Percentiles rank a stretch among this genome's conserved stretches.
These are phyloP conservation scores for Zosterops lateralis DNA, from an alignment of 2,113 vertebrate genomes.

Conservation along the genomic window DNA sequence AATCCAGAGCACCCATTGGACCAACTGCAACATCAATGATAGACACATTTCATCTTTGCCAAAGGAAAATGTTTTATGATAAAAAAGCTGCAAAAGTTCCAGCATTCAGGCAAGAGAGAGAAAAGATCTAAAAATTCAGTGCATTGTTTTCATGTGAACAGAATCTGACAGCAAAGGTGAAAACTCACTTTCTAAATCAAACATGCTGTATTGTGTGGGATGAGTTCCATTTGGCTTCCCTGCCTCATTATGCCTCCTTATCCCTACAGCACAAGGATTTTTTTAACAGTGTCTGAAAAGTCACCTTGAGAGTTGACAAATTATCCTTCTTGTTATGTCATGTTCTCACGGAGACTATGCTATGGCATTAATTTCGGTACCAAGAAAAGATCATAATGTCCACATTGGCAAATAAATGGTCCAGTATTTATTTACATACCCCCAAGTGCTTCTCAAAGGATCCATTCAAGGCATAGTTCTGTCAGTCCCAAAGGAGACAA, in stretches of 20 bases:
- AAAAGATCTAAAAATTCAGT: not conserved
- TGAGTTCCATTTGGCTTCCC: constrained; percentile 32
- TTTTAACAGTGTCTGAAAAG: constrained; percentile 36
- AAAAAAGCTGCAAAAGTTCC: not conserved
- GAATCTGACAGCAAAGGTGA: constrained; percentile 44
- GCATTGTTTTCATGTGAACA: not conserved
- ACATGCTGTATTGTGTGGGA: not conserved
- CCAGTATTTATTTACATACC: constrained; percentile 52
- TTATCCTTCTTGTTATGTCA: constrained; percentile 51
- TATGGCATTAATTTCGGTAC: constrained; percentile 18
- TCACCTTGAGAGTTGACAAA: constrained; percentile 52
- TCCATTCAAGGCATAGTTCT: constrained; percentile 43
- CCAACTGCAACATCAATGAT: not conserved
- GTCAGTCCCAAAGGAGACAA: constrained; percentile 26
- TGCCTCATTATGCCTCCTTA: constrained; percentile 41
- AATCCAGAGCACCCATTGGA: not conserved
- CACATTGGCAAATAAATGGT: constrained; percentile 36
- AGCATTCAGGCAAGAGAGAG: not conserved
- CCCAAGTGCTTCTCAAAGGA: constrained; percentile 36
- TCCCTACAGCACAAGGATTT: not conserved
- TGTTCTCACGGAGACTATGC: constrained; percentile 38
- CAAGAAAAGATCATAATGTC: not conserved
- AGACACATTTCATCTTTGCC: not conserved
- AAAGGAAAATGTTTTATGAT: not conserved
- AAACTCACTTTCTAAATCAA: constrained; percentile 37